Evolutionary conservation across 1,140 invertebrate genomes (phyloP).

Genomic region (Drosophila nigrodunni): DNA sequence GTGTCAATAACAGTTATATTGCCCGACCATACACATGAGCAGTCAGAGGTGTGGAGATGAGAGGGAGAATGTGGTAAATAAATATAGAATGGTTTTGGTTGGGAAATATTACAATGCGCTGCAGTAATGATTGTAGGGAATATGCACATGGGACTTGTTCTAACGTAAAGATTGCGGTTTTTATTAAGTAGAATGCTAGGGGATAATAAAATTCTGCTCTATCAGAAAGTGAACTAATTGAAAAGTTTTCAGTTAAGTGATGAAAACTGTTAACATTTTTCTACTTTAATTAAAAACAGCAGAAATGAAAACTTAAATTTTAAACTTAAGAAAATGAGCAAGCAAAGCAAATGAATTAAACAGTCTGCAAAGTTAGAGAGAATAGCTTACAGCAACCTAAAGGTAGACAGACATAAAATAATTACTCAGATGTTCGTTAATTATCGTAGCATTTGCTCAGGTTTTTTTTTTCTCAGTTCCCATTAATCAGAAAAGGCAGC

Average conservation of each 20-base stretch:
- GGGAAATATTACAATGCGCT: slow-evolving; percentile 13
- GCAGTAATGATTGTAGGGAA: slow-evolving; percentile 3
- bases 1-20: slow-evolving; percentile 81
- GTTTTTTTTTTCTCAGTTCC: not conserved
- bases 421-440: not conserved
- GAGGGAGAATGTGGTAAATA: slow-evolving; percentile 2
- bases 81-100: slow-evolving; percentile 1
- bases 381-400: not conserved
- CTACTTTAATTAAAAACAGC: not conserved
- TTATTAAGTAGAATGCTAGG: not conserved
- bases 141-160: slow-evolving; percentile 7
- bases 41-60: not conserved
- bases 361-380: not conserved
- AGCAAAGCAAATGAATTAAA: not conserved
- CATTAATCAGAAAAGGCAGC: slow-evolving; percentile 5
- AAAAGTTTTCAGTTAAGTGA: not conserved
- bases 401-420: not conserved
- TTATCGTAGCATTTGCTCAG: not conserved
- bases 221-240: no score
- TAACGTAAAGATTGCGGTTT: no score
- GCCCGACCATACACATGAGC: slow-evolving; percentile 36
- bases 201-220: no score
- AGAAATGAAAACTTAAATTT: no score
- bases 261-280: not conserved
- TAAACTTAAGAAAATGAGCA: no score